Evolutionary conservation across 35 echinoderm and acorn worm species (phyloP).

Genomic region (Amphiura filiformis): DNA sequence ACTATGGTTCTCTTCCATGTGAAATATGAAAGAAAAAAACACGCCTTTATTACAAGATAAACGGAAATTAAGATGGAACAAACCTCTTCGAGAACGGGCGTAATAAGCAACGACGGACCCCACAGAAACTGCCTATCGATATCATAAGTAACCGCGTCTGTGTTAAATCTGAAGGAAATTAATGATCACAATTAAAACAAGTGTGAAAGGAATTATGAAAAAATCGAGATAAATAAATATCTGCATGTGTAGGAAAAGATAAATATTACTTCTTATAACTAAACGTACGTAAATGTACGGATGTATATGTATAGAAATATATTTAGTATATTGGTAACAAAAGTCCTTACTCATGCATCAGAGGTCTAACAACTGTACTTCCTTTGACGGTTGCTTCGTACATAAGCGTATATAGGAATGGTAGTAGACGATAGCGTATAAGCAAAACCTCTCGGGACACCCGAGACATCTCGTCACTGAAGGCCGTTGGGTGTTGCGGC

Average conservation of each 20-base stretch:
- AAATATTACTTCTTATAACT: too few species aligned
- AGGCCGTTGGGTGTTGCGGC: slow-evolving; percentile 79
- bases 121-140: slow-evolving; percentile 83
- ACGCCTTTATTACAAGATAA: too few species aligned
- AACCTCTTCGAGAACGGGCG: slow-evolving; percentile 87
- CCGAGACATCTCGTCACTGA: slow-evolving; percentile 32
- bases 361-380: slow-evolving; percentile 64
- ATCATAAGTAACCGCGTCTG: not conserved
- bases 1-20: too few species aligned
- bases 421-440: slow-evolving; percentile 61
- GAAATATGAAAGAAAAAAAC: too few species aligned
- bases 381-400: slow-evolving; percentile 69
- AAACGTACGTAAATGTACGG: too few species aligned
- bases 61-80: too few species aligned
- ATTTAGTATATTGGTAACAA: not conserved
- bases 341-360: slow-evolving; percentile 75
- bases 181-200: too few species aligned
- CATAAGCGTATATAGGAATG: slow-evolving; percentile 85
- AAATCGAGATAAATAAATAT: too few species aligned
- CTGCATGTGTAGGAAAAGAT: too few species aligned
- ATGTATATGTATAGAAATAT: too few species aligned
- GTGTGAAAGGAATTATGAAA: too few species aligned
- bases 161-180: not conserved
- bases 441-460: slow-evolving; percentile 44
- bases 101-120: slow-evolving; percentile 79